Conservation (phyloP, 2,888 invertebrate genomes). For the Tethea ocularis region DNA sequence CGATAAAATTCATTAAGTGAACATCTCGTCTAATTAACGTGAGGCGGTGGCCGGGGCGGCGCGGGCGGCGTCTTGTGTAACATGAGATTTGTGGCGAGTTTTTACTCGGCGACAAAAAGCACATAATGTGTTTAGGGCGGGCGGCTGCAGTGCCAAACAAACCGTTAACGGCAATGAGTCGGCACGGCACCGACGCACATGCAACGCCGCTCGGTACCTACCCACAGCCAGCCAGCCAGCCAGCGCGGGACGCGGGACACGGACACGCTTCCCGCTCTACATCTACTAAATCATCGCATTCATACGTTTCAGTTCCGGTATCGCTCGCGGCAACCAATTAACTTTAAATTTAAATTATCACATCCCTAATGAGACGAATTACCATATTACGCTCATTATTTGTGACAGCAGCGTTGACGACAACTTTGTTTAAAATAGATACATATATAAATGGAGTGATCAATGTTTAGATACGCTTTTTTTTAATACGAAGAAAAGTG, state of each 20-base stretch:
- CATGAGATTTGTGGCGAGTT: conserved; percentile 25
- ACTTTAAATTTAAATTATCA: conserved; percentile 20
- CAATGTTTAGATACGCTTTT: not conserved
- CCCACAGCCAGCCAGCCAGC: conserved; percentile 23
- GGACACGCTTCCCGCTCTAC: not conserved
- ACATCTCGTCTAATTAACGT: conserved; percentile 47
- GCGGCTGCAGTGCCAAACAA: conserved; percentile 43
- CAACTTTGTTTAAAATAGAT: not conserved
- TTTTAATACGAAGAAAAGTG: too few relatives aligned
- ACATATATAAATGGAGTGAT: not conserved
- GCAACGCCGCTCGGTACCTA: conserved; percentile 21
- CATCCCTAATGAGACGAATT: conserved; percentile 1
- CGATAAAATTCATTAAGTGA: conserved; percentile 42
- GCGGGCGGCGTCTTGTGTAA: conserved; percentile 45
- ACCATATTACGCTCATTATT: conserved; percentile 5
- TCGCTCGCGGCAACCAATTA: conserved; percentile 25
- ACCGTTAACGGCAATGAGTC: conserved; percentile 53
- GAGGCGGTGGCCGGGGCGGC: conserved; percentile 24
- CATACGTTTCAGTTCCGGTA: conserved; percentile 38
- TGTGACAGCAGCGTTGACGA: not conserved
- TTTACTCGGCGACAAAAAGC: conserved; percentile 38
- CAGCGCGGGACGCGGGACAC: not conserved
- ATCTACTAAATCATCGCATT: conserved; percentile 19
- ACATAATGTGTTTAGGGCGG: conserved; percentile 28
- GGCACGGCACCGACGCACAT: conserved; percentile 20